phyloP scores from a whole-genome alignment of 2,797 vertebrate species.

The Holocentrus rufus region DNA sequence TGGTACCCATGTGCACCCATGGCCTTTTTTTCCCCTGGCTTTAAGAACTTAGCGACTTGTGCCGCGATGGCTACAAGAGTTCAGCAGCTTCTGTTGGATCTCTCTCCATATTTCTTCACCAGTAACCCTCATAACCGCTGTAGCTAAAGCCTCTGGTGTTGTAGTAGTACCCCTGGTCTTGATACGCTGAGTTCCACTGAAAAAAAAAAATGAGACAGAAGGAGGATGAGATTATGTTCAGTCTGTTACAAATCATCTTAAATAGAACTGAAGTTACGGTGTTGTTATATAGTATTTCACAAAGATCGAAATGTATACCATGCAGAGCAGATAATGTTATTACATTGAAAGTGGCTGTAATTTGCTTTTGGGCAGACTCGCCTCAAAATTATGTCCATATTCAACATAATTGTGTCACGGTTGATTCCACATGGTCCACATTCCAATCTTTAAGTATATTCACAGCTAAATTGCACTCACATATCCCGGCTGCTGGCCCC shows the following conservation, averaged over 20 bases:
- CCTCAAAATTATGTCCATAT: too few species aligned
- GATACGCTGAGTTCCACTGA: constrained; percentile 85
- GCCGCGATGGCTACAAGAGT: not conserved
- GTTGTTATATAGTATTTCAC: not conserved
- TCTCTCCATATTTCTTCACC: constrained; percentile 35
- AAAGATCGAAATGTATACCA: too few species aligned
- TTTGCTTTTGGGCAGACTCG: too few species aligned
- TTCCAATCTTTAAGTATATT: not conserved
- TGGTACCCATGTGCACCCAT: constrained; percentile 14
- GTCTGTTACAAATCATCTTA: not conserved
- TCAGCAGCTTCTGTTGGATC: not conserved
- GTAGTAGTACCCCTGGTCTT: constrained; percentile 82
- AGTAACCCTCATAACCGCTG: constrained; percentile 67
- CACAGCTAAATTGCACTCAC: constrained; percentile 67
- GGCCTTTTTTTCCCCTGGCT: too few species aligned
- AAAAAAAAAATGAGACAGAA: constrained; percentile 55
- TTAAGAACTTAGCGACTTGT: too few species aligned
- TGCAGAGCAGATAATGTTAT: too few species aligned
- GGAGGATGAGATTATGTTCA: not conserved
- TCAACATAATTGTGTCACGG: too few species aligned
- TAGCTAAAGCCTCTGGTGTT: constrained; percentile 48
- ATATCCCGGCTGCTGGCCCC: constrained; percentile 83
- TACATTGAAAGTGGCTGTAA: too few species aligned
- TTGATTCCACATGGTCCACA: too few species aligned
- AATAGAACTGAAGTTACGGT: not conserved